Evolutionary conservation across 2,797 vertebrate genomes (phyloP), one percentile per base, ranked within the genome.

Genomic region (Parambassis ranga): DNA sequence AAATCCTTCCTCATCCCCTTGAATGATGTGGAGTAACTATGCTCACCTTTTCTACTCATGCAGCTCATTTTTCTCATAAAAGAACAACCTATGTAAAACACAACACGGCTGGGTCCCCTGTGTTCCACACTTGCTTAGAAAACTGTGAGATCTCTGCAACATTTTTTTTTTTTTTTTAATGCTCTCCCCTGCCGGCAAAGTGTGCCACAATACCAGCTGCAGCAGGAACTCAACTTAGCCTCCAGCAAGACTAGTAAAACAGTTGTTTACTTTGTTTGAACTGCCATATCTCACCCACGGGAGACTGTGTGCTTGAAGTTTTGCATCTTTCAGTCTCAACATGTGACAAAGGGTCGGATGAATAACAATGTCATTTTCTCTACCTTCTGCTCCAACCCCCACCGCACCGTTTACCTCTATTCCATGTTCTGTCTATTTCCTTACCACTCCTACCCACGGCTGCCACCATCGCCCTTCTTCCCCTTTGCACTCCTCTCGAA

Each of bases 211-310:
- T 38, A 72, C 79, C 92, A 90, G 84, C 85, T 91, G 89, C 83
- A 86, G 88, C 82, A 86, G 84, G 77, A 88, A 85, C 79, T 92
- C 86, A 93, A 90, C 89, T 87, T 94, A 90, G 94, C 95, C 96
- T 95, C 86, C 85, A 96, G 95, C 94, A 87, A 91, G 92, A 93
- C 93, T 95, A 95, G 93, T 93, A 93, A 94, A 95, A 92, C 92
- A 90, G 92, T 94, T 94, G 94, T 95, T 96, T 94, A 93, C 94
- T 92, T 90, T 93, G 91, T 96, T 95, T 95, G 94, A 95, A 94
- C 93, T 92, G 86, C 91, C 86, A 87, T 81, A 87, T 92, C 87
- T 93, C 79, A 89, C 94, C 93, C 92, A 64, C 75, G 93, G 94
- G 95, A 94, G 87, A 75, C 66, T 60, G 81, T 77, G 64, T 71